Evolutionary conservation across 2,888 invertebrate species (phyloP).

Genomic region (Pyrochroa serraticornis): DNA sequence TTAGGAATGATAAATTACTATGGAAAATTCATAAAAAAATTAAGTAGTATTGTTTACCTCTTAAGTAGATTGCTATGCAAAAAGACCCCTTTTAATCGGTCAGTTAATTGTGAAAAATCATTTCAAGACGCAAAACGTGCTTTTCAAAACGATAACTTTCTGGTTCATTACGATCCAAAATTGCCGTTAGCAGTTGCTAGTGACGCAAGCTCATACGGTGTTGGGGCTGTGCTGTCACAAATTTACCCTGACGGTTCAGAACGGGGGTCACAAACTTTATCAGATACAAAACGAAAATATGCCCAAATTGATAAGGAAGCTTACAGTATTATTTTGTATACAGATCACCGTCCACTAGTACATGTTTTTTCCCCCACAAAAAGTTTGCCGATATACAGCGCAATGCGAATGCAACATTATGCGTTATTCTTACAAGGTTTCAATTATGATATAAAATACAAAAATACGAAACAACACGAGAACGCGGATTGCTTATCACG

Average conservation of each 20-base stretch:
- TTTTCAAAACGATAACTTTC: too few species aligned
- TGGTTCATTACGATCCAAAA: too few species aligned
- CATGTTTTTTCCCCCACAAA: not conserved
- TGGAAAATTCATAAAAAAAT: conserved; percentile 43
- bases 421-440: conserved; percentile 25
- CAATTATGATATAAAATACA: conserved; percentile 23
- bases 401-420: conserved; percentile 20
- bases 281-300: conserved; percentile 2
- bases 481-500: conserved; percentile 26
- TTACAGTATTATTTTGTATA: conserved; percentile 34
- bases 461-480: conserved; percentile 6
- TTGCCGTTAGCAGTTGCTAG: too few species aligned
- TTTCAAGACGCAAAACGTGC: not conserved
- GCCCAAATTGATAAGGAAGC: conserved; percentile 14
- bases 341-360: conserved; percentile 31
- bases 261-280: not conserved
- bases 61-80: conserved; percentile 22
- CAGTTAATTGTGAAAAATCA: conserved; percentile 13
- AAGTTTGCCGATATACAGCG: not conserved
- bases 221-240: too few species aligned
- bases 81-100: conserved; percentile 21
- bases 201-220: too few species aligned
- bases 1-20: conserved; percentile 46
- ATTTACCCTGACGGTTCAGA: not conserved
- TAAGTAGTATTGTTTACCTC: conserved; percentile 27